These are phyloP conservation scores for Megaustenia siamemsis DNA, from an alignment of 2,888 invertebrate genomes.

Conservation along the genomic window DNA sequence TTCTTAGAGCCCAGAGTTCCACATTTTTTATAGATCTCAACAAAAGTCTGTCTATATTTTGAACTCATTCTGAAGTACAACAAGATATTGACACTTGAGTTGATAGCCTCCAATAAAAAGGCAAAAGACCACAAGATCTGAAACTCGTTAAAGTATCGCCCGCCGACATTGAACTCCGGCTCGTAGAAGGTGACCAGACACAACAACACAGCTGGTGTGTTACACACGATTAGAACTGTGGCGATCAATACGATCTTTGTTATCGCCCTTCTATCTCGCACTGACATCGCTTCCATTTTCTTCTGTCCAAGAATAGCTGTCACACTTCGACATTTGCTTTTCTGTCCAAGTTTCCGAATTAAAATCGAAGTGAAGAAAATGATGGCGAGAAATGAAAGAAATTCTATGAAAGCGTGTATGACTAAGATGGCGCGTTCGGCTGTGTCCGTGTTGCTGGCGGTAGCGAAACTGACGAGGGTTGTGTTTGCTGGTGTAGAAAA, in stretches of 20 bases:
- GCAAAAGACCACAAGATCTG: constrained; percentile 17
- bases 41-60: background rate
- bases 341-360: constrained; percentile 10
- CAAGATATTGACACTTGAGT: constrained; percentile 20
- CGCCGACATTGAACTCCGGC: constrained; percentile 15
- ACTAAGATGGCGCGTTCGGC: background rate
- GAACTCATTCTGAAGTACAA: constrained; percentile 24
- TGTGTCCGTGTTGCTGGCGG: background rate
- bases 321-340: background rate
- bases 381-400: background rate
- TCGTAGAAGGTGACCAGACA: constrained; percentile 5
- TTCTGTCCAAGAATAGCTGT: background rate
- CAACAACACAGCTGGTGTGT: background rate
- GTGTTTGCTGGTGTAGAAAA: background rate
- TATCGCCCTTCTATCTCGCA: background rate
- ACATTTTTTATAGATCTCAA: no score
- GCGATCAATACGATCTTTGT: background rate
- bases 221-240: constrained; percentile 4
- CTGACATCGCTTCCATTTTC: background rate
- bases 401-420: background rate
- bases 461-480: background rate
- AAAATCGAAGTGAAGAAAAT: background rate
- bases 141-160: background rate
- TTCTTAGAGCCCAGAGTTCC: no score
- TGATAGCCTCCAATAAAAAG: constrained; percentile 6